Evolutionary conservation across 1,140 invertebrate species (phyloP).

Genomic region (Cecropterus lyciades): DNA sequence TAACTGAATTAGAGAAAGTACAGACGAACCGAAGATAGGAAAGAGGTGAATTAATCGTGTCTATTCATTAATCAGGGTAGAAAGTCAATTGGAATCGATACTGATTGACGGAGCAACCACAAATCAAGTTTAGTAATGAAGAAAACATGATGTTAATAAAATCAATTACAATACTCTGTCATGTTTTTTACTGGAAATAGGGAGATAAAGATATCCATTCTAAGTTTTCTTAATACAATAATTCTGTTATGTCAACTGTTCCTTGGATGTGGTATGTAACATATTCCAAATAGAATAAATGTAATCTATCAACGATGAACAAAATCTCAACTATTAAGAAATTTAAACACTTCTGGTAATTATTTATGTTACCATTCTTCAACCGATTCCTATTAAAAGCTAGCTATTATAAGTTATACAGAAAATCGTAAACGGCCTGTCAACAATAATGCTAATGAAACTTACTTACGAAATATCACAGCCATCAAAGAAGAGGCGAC

Average conservation of each 20-base stretch:
- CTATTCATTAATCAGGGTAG: constrained; percentile 60
- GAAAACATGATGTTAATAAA: not conserved
- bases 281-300: too few relatives aligned
- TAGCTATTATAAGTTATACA: not conserved
- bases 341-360: not conserved
- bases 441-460: constrained; percentile 1
- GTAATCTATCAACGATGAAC: too few relatives aligned
- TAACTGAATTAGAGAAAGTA: constrained; percentile 66
- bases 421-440: not conserved
- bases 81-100: constrained; percentile 48
- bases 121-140: constrained; percentile 12
- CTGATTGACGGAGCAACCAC: constrained; percentile 13
- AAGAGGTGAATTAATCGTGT: constrained; percentile 45
- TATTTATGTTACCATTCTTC: not conserved
- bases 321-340: not conserved
- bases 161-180: not conserved
- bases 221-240: too few relatives aligned
- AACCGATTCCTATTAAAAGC: not conserved
- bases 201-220: too few relatives aligned
- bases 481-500: not conserved
- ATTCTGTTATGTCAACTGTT: too few relatives aligned
- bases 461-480: constrained; percentile 1
- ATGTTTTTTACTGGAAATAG: too few relatives aligned
- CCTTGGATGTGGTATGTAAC: too few relatives aligned
- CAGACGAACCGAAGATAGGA: constrained; percentile 42